Evolutionary conservation across 1,140 invertebrate species (phyloP), one percentile per base, ranked within the genome.

Genomic region (Drosophila persimilis): DNA sequence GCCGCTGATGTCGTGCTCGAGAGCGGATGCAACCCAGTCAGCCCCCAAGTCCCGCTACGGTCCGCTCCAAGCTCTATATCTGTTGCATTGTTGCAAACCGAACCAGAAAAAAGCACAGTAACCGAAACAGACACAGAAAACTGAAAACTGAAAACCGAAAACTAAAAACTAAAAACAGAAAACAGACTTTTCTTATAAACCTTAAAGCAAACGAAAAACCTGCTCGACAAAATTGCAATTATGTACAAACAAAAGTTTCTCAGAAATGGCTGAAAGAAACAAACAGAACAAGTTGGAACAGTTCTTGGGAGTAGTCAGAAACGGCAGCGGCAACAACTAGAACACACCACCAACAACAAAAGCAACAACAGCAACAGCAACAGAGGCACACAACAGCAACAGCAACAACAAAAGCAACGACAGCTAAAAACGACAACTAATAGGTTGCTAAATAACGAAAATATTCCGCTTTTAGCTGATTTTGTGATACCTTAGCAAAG

Each of bases 171-270:
- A 2, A 20, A 9, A 22, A 44, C 47, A 7, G 54, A 6, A 46
- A 55, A 35, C 61, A 54, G 48, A 74, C 44, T 84, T 75, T 79
- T 58, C 64, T 59, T 50, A 41, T 66, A 75, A 54, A 69, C 44
- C 43, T 66, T 67, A 62, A 57, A 63, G 69, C 50, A 57, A 55
- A 65, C 61, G 50, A 65, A 78, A 81, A 81, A 81, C 80, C 80
- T 85, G 81, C 86, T 84, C 56, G 53, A 85, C 71, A 58, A 72
- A 84, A 79, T 67, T 84, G 76, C 72, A 80, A 83, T 78, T 74
- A 20, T 20, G 20, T 20, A 71, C 62, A 71, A 80, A 50, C 62
- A 52, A 63, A 81, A 73, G 80, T 80, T 84, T 75, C 71, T 67
- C 54, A 72, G 71, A 80, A 81, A 53, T 53, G 46, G 54, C 46